Evolutionary conservation across 2,888 invertebrate species (phyloP).

Genomic region (Chrysina gloriosa): DNA sequence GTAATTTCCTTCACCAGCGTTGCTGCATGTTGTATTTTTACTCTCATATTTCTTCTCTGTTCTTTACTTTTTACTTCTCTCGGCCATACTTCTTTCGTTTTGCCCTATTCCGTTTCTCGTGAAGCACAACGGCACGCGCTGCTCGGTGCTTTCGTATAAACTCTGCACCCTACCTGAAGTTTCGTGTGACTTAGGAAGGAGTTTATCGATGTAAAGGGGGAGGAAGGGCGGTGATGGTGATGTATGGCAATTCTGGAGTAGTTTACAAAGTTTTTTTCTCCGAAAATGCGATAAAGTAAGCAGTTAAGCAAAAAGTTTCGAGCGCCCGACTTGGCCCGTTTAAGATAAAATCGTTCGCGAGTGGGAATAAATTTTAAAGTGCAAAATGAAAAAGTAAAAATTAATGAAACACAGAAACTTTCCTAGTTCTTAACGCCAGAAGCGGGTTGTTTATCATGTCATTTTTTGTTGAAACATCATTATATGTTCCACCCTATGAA

Average conservation of each 20-base stretch:
- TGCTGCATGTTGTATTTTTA: constrained; percentile 6
- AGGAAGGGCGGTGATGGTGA: constrained; percentile 24
- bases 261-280: constrained; percentile 27
- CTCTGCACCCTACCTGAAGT: constrained; percentile 21
- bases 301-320: constrained; percentile 34
- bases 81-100: not conserved
- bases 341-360: constrained; percentile 21
- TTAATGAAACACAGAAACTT: constrained; percentile 17
- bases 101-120: not conserved
- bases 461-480: too few relatives aligned
- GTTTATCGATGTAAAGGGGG: constrained; percentile 32
- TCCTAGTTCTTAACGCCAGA: not conserved
- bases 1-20: constrained; percentile 42
- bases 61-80: constrained; percentile 13
- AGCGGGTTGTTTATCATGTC: too few relatives aligned
- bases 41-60: not conserved
- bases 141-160: constrained; percentile 7
- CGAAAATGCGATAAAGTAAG: constrained; percentile 23
- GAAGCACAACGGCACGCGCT: not conserved
- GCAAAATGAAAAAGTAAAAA: constrained; percentile 25
- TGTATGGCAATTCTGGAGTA: constrained; percentile 35
- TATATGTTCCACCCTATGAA: too few relatives aligned
- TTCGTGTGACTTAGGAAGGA: constrained; percentile 1
- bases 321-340: constrained; percentile 3
- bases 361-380: constrained; percentile 14